Evolutionary conservation across 1,140 invertebrate species (phyloP).

Genomic region (Spodoptera litura): DNA sequence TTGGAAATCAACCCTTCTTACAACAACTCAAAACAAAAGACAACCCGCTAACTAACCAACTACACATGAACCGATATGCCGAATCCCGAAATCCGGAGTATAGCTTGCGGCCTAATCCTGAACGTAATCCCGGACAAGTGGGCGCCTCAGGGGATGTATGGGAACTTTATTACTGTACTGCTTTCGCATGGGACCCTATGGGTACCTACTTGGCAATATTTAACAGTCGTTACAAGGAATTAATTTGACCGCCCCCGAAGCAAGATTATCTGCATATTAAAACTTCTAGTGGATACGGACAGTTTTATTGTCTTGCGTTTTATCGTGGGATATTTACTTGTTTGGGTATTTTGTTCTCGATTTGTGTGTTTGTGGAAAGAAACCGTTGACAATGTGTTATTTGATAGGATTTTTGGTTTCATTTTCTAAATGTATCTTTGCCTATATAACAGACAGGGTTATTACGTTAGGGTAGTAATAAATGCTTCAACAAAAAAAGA

Average conservation of each 20-base stretch:
- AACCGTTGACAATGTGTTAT: too few species aligned
- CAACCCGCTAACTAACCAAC: background rate
- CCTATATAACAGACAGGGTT: too few species aligned
- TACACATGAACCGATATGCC: constrained; percentile 55
- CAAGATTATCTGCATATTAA: constrained; percentile 61
- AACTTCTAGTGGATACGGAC: constrained; percentile 41
- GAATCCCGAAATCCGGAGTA: constrained; percentile 43
- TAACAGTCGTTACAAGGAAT: constrained; percentile 72
- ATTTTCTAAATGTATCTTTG: too few species aligned
- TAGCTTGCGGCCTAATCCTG: constrained; percentile 49
- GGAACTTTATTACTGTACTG: constrained; percentile 69
- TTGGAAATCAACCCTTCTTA: too few species aligned
- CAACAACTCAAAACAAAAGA: background rate
- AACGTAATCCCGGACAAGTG: constrained; percentile 74
- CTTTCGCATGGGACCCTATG: constrained; percentile 48
- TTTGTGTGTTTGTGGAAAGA: background rate
- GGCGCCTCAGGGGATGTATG: constrained; percentile 72
- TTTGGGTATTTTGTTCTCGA: background rate
- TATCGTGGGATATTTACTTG: constrained; percentile 27
- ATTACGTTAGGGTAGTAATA: too few species aligned
- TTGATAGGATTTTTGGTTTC: too few species aligned
- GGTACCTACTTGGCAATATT: constrained; percentile 51
- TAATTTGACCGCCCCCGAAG: constrained; percentile 67
- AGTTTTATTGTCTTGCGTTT: constrained; percentile 54
- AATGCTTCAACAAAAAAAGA: too few species aligned